Evolutionary conservation across 2,888 invertebrate species (phyloP), one percentile per base, ranked within the genome.

Genomic region (Cistogaster globosa): DNA sequence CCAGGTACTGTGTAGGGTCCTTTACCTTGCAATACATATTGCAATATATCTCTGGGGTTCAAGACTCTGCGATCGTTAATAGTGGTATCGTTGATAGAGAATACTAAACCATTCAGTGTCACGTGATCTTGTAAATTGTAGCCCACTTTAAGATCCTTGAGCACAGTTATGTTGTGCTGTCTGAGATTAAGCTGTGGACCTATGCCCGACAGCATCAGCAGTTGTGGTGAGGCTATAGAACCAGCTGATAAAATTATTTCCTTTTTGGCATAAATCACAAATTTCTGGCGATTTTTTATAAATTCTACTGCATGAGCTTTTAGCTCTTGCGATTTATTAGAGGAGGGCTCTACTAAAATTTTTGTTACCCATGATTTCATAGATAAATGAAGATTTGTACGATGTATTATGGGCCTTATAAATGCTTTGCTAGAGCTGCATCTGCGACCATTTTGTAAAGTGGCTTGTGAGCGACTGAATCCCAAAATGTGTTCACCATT

Each of bases 191-290:
- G 93, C 42, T 90, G 92, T 0, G 96, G 96, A 0, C 97, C 97
- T 38, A 97, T 93, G 14, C 98, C 98, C 0, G 97, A 97, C 16
- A 97, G 91, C 96, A 97, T 96, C 62, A 98, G 92, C 5, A 98
- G 91, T 90, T 98, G 97, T 0, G 98, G 97, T 2, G 97, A 96
- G 87, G 96, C 97, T 38, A 98, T 95, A 0, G 96, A 93, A 4
- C 98, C 98, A 0, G 97, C 97, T 9, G 96, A 95, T 38, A 97
- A 92, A 72, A 98, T 94, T 0, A 98, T 94, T 92, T 97, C 97
- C 87, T 95, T 96, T 16, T 93, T 94, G 3, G 96, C 96, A 6
- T 92, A 90, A 0, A 94, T 93, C 3, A 90, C 88, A 83, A 92
- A 94, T 88, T 93, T 93, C 89, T 90, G 92, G 36, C 94, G 93